Evolutionary conservation across 2,113 vertebrate genomes (phyloP).

Genomic region (Elephantulus edwardii): DNA sequence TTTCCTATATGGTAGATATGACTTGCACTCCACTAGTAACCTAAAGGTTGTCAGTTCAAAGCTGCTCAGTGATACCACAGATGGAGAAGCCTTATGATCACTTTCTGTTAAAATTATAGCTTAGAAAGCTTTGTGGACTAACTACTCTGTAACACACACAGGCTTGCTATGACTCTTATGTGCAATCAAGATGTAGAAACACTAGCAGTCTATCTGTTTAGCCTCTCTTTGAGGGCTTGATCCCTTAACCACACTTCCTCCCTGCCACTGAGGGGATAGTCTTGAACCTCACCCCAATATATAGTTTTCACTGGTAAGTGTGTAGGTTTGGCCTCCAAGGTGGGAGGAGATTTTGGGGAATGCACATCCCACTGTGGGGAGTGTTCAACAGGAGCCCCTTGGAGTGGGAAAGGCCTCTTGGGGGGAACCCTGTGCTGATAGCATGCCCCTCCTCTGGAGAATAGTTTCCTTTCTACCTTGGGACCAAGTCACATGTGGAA

Average conservation of each 20-base stretch:
- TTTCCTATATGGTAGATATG: neutral
- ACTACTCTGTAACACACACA: neutral
- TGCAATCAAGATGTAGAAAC: neutral
- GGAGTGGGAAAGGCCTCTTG: too few relatives aligned
- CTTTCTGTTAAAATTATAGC: too few relatives aligned
- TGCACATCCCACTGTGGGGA: constrained; percentile 87
- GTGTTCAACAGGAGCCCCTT: neutral
- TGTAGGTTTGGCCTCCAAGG: constrained; percentile 89
- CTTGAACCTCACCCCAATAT: constrained; percentile 86
- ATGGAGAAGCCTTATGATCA: too few relatives aligned
- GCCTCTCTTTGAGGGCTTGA: neutral
- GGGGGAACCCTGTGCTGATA: neutral
- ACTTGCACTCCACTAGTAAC: too few relatives aligned
- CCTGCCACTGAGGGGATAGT: neutral
- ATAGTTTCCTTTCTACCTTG: too few relatives aligned
- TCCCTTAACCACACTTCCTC: neutral
- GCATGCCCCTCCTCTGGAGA: neutral
- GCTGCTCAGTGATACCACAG: neutral
- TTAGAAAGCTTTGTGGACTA: too few relatives aligned
- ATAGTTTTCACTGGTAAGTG: constrained; percentile 89
- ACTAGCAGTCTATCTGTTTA: neutral
- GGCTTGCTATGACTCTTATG: neutral
- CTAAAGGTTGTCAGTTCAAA: too few relatives aligned
- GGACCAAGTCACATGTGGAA: neutral
- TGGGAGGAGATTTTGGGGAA: constrained; percentile 93